phyloP scores from a whole-genome alignment of 1,140 invertebrate species.

The Conus ventricosus region DNA sequence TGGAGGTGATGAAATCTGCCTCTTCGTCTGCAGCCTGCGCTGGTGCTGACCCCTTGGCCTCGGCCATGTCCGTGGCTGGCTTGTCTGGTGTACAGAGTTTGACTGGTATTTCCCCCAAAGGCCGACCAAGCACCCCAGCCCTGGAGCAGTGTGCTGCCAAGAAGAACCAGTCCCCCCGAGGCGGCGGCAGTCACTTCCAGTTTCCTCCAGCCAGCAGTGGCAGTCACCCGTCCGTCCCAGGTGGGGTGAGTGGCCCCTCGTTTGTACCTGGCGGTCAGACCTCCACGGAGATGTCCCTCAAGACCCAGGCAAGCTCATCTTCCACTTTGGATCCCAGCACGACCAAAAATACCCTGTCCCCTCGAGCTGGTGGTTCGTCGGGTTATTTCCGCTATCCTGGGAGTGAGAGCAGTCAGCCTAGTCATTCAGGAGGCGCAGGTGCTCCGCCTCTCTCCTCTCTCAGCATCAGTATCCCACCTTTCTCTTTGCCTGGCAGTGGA shows the following conservation, averaged over 20 bases:
- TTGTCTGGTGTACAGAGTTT: not conserved
- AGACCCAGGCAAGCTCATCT: not conserved
- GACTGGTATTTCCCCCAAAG: not conserved
- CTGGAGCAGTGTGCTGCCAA: not conserved
- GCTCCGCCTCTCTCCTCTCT: not conserved
- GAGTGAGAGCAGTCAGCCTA: not conserved
- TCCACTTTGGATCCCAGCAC: not conserved
- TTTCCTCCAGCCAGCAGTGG: not conserved
- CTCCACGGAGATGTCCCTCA: not conserved
- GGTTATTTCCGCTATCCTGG: constrained; percentile 1
- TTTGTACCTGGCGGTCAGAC: not conserved
- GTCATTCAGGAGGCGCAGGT: not conserved
- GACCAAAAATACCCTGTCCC: not conserved
- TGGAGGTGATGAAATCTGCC: not conserved
- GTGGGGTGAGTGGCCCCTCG: not conserved
- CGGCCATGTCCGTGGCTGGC: not conserved
- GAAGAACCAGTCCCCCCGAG: not conserved
- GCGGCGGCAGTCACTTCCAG: not conserved
- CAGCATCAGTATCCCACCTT: not conserved
- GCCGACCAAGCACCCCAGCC: not conserved
- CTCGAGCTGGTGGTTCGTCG: not conserved
- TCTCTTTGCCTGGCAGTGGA: not conserved
- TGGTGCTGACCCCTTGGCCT: not conserved
- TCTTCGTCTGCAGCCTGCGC: not conserved
- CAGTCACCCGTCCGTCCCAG: not conserved